Evolutionary conservation across 2,113 vertebrate species (phyloP).

Genomic region (Corapipo altera): DNA sequence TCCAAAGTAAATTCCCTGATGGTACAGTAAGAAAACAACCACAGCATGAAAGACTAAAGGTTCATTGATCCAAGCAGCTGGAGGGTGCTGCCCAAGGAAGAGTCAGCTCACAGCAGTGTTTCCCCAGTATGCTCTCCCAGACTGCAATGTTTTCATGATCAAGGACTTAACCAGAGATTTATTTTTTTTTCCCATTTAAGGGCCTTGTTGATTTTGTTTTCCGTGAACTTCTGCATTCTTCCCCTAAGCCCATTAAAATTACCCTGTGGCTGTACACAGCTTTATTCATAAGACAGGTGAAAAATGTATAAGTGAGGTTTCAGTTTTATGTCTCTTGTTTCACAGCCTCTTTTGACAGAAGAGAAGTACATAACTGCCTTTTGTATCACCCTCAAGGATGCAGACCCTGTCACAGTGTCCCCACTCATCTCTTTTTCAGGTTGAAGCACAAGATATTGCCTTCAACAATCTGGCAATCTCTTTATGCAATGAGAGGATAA

Average conservation of each 20-base stretch:
- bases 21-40: not conserved
- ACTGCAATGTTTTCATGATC: not conserved
- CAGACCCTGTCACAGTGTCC: not conserved
- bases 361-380: not conserved
- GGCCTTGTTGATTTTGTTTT: not conserved
- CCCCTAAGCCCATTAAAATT: not conserved
- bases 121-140: not conserved
- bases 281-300: not conserved
- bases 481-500: not conserved
- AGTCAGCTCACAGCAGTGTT: not conserved
- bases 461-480: not conserved
- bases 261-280: not conserved
- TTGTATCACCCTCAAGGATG: not conserved
- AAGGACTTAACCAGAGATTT: not conserved
- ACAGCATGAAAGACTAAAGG: not conserved
- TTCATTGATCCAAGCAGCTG: not conserved
- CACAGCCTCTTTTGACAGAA: not conserved
- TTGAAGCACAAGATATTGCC: not conserved
- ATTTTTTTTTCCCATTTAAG: not conserved
- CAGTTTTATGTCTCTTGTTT: not conserved
- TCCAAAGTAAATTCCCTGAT: not conserved
- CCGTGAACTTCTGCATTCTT: not conserved
- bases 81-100: not conserved
- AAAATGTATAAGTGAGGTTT: not conserved
- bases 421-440: not conserved